phyloP scores from a whole-genome alignment of 2,888 invertebrate genomes.

The Pyrrhosoma nymphula region DNA sequence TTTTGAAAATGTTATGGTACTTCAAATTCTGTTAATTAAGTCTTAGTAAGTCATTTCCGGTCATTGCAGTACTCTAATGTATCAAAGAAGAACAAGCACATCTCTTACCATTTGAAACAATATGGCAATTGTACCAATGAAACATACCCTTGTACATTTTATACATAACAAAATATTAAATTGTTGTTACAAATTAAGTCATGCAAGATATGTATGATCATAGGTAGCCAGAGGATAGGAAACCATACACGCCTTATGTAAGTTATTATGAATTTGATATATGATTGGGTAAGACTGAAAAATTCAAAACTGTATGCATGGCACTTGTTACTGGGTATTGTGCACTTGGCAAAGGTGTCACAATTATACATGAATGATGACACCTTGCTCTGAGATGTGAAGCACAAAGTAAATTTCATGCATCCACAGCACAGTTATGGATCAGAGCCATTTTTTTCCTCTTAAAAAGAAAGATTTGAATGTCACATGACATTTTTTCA shows the following conservation, averaged over 20 bases:
- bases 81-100: conserved; percentile 65
- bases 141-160: conserved; percentile 61
- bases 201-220: conserved; percentile 66
- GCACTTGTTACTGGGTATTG: conserved; percentile 54
- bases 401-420: conserved; percentile 56
- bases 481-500: conserved; percentile 57
- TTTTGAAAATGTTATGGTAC: conserved; percentile 60
- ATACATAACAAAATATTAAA: conserved; percentile 66
- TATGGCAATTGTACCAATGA: conserved; percentile 54
- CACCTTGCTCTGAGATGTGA: conserved; percentile 51
- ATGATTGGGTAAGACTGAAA: conserved; percentile 63
- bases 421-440: conserved; percentile 56
- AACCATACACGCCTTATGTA: conserved; percentile 65
- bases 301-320: conserved; percentile 64
- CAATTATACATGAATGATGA: conserved; percentile 55
- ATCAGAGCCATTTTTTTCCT: conserved; percentile 61
- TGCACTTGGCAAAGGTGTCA: conserved; percentile 57
- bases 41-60: conserved; percentile 64
- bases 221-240: conserved; percentile 64
- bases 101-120: conserved; percentile 60
- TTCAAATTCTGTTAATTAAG: conserved; percentile 63
- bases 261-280: conserved; percentile 65
- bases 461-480: conserved; percentile 43
- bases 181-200: conserved; percentile 63
- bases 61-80: conserved; percentile 62